These are phyloP conservation scores for Euphydryas editha DNA, from an alignment of 2,888 invertebrate genomes.

Conservation along the genomic window DNA sequence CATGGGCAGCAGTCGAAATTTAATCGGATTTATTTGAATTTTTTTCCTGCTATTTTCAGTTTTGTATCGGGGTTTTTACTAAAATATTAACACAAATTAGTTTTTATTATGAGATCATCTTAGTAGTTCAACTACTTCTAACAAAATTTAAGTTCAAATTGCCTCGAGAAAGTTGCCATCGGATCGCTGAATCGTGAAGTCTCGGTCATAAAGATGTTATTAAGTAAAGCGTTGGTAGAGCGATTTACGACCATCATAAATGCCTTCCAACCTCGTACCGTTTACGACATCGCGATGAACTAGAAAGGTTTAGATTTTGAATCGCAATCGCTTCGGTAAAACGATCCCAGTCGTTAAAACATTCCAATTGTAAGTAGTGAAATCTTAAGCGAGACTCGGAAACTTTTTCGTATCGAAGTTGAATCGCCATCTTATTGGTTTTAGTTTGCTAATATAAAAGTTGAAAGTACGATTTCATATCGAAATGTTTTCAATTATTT, in stretches of 20 bases:
- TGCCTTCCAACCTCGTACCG: slow-evolving; percentile 20
- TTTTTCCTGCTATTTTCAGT: no score
- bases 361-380: slow-evolving; percentile 10
- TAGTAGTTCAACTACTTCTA: neutral
- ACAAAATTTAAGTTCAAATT: neutral
- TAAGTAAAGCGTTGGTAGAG: slow-evolving; percentile 35
- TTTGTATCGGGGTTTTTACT: neutral
- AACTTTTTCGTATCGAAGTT: slow-evolving; percentile 23
- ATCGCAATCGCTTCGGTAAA: slow-evolving; percentile 20
- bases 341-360: slow-evolving; percentile 22
- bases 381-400: slow-evolving; percentile 15
- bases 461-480: neutral
- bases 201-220: slow-evolving; percentile 37
- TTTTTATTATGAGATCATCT: neutral
- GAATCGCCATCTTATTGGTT: slow-evolving; percentile 17
- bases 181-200: slow-evolving; percentile 18
- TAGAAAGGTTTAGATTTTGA: slow-evolving; percentile 14
- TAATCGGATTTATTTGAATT: no score
- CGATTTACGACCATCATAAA: slow-evolving; percentile 36
- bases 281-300: slow-evolving; percentile 30
- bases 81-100: neutral
- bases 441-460: slow-evolving; percentile 11
- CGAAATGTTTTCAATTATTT: neutral
- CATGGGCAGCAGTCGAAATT: no score
- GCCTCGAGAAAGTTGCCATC: neutral